Conservation (phyloP, 1,140 invertebrate genomes). For the Heterodera schachtii region DNA sequence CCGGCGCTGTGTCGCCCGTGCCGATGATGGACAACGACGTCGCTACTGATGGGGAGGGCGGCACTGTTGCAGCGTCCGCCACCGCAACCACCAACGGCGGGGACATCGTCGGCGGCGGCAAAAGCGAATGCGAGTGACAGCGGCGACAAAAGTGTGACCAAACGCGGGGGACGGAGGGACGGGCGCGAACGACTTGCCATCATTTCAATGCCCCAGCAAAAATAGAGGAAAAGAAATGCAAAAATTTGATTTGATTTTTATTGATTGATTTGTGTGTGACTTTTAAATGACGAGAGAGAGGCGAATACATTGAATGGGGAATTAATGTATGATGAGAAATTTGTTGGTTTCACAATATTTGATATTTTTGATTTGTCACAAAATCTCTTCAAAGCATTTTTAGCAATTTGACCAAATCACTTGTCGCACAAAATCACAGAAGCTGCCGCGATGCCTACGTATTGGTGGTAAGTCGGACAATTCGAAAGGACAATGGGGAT, state of each 20-base stretch:
- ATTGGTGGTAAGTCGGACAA: neutral
- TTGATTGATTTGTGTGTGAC: neutral
- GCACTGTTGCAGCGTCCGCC: too few species aligned
- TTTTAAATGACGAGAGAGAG: neutral
- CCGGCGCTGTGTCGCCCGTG: too few species aligned
- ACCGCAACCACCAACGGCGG: neutral
- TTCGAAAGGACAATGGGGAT: too few species aligned
- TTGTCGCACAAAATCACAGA: neutral
- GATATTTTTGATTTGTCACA: too few species aligned
- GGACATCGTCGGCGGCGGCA: neutral
- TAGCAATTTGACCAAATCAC: too few species aligned
- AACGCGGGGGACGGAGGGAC: neutral
- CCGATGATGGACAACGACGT: neutral
- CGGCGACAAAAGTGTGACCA: neutral
- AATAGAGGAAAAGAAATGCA: neutral
- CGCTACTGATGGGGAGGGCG: neutral
- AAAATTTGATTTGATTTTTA: neutral
- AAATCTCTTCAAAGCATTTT: too few species aligned
- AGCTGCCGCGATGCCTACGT: neutral
- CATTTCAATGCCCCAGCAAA: neutral
- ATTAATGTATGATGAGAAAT: too few species aligned
- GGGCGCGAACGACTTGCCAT: neutral
- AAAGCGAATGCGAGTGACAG: neutral
- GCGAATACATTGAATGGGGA: too few species aligned
- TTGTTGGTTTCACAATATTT: too few species aligned